phyloP scores from a whole-genome alignment of 1,140 invertebrate species.

The Drosophila eugracilis region DNA sequence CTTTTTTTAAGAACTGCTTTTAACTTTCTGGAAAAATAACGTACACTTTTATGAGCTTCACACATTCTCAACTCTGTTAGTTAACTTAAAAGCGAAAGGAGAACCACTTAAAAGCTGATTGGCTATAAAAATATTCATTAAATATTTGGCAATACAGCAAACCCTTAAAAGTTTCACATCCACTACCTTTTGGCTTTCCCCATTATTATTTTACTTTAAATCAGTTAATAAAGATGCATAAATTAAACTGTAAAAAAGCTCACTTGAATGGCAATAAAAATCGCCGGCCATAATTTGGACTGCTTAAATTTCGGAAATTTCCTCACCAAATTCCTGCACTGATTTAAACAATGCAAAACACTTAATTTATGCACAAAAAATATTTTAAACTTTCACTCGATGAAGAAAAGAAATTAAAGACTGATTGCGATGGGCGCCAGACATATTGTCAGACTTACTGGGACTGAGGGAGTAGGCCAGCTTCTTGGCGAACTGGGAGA shows the following conservation, averaged over 20 bases:
- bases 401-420: constrained; percentile 35
- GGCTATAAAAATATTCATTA: background rate
- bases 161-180: background rate
- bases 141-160: background rate
- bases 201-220: too few species aligned
- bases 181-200: too few species aligned
- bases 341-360: constrained; percentile 46
- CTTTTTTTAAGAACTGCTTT: too few species aligned
- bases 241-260: background rate
- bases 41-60: too few species aligned
- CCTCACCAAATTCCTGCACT: constrained; percentile 36
- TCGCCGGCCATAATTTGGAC: background rate
- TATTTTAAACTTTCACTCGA: constrained; percentile 63
- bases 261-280: background rate
- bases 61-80: too few species aligned
- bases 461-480: constrained; percentile 92
- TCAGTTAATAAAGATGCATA: background rate
- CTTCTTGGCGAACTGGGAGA: constrained; percentile 93
- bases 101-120: background rate
- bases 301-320: constrained; percentile 16
- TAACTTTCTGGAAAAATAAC: too few species aligned
- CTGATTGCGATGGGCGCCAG: background rate
- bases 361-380: constrained; percentile 71
- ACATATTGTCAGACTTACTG: constrained; percentile 91
- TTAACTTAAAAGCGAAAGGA: too few species aligned